Evolutionary conservation across 2,797 vertebrate species (phyloP), one percentile per base, ranked within the genome.

Genomic region (Myotis myotis): DNA sequence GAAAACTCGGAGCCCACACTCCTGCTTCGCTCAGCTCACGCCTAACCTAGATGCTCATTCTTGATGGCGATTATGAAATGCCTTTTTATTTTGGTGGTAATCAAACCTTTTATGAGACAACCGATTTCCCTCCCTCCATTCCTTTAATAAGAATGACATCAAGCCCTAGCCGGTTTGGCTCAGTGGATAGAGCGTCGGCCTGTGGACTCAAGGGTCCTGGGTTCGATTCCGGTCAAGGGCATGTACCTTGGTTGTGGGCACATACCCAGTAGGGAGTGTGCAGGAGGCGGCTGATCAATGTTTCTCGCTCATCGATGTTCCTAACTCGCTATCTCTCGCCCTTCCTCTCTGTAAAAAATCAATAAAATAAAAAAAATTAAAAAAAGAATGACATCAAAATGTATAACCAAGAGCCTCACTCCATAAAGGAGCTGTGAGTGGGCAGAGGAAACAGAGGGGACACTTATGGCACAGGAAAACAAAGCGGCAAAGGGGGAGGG

Each of bases 1-100:
- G 49, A 20, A 79, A 55, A 23, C 0, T 0, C 0, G 0, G 1
- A 0, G 1, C 3, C 19, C 36, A 0, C 9, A 7, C 0, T 6
- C 8, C 8, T 0, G 0, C 55, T n/a, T 12, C 15, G 0, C 44
- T 0, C 44, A 0, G 64, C 88, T 53, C 49, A 41, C n/a, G 66
- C 38, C 91, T 55, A 23, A 55, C 22, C 22, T 36, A 47, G n/a
- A 51, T 47, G 44, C 23, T 49, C 66, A 22, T 7, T 85, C 20
- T 83, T 19, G 33, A 64, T 66, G 25, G 64, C 25, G n/a, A 64
- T 89, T 80, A 41, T 30, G 49, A 53, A 68, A 70, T 16, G n/a
- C 1, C 3, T 71, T 96, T 76, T 75, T 53, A 75, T 86, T 70
- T 53, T 6, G 60, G 36, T 70, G 16, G 86, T 28, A n/a, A 51